Evolutionary conservation across 1,140 invertebrate species (phyloP).

Genomic region (Macrosteles quadrilineatus): DNA sequence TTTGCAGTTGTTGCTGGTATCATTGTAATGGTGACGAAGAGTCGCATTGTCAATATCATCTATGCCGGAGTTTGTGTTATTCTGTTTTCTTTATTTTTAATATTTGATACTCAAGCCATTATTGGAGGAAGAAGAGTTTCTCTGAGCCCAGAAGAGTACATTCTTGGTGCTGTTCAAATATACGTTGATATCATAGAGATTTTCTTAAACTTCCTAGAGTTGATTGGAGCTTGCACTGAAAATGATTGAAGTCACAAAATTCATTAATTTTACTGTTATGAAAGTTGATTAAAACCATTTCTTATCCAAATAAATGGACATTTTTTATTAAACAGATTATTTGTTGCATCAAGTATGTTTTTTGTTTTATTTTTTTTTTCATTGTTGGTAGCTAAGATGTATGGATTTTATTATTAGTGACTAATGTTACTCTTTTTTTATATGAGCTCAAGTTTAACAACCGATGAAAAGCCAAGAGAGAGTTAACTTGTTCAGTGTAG

Average conservation of each 20-base stretch:
- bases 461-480: no score
- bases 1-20: background rate
- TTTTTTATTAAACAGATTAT: no score
- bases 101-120: constrained; percentile 68
- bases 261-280: no score
- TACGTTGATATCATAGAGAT: constrained; percentile 66
- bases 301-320: no score
- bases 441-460: no score
- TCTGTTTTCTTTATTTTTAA: constrained; percentile 57
- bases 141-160: constrained; percentile 64
- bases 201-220: constrained; percentile 61
- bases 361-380: no score
- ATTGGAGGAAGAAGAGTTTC: constrained; percentile 65
- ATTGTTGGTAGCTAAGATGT: no score
- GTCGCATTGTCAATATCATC: background rate
- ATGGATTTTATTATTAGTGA: no score
- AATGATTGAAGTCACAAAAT: constrained; percentile 28
- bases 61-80: background rate
- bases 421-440: no score
- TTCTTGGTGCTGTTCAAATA: constrained; percentile 61
- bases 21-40: background rate
- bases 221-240: constrained; percentile 33
- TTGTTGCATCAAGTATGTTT: no score
- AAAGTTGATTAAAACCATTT: no score
- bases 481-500: no score